Conservation (phyloP, 2,113 vertebrate genomes). For the Apeltes quadracus region DNA sequence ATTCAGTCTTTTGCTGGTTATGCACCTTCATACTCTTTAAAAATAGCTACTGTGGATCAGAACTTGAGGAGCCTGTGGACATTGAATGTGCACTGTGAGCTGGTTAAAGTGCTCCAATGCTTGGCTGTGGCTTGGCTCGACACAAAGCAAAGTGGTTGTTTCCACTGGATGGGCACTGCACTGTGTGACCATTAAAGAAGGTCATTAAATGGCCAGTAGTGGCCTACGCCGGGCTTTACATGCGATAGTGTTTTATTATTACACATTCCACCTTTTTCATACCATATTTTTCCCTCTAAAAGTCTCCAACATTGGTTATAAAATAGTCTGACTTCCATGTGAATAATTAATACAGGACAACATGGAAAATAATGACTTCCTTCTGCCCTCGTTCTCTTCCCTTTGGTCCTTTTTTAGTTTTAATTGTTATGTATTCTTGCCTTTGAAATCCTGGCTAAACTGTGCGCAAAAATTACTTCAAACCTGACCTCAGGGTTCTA, state of each 20-base stretch:
- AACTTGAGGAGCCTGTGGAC: slow-evolving; percentile 32
- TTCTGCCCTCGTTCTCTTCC: slow-evolving; percentile 32
- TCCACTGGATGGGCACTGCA: slow-evolving; percentile 37
- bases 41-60: slow-evolving; percentile 40
- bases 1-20: slow-evolving; percentile 33
- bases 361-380: slow-evolving; percentile 27
- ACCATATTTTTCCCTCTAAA: slow-evolving; percentile 22
- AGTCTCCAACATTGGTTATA: slow-evolving; percentile 6
- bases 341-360: slow-evolving; percentile 52
- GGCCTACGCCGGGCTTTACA: slow-evolving; percentile 1
- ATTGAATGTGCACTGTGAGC: slow-evolving; percentile 40
- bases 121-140: slow-evolving; percentile 33
- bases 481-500: slow-evolving; percentile 55
- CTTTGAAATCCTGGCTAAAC: slow-evolving; percentile 49
- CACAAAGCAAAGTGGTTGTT: slow-evolving; percentile 54
- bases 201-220: slow-evolving; percentile 26
- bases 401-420: slow-evolving; percentile 39
- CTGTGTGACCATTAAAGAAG: slow-evolving; percentile 36
- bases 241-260: slow-evolving; percentile 1
- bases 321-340: slow-evolving; percentile 22
- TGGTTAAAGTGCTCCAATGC: slow-evolving; percentile 46
- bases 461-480: slow-evolving; percentile 48
- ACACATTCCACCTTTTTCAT: slow-evolving; percentile 1
- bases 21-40: slow-evolving; percentile 37
- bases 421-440: slow-evolving; percentile 57